Percentiles rank a stretch among this genome's conserved stretches.
Conservation (phyloP, 2,888 invertebrate species). For the Agapostemon virescens region DNA sequence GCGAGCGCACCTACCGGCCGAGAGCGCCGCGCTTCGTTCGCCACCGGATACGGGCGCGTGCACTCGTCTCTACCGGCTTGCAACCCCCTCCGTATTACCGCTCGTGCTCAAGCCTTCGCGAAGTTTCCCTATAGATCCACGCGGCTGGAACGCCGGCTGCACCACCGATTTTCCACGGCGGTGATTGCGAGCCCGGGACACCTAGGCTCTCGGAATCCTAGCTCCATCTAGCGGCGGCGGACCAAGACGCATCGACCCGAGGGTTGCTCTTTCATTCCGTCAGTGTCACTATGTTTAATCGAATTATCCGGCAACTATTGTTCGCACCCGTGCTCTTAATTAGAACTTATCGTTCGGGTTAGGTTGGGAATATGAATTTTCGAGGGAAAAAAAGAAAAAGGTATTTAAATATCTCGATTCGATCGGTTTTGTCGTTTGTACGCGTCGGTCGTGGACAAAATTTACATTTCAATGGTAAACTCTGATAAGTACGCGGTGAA, state of each 20-base stretch:
- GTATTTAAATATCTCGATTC: too few relatives aligned
- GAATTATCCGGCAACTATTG: conserved; percentile 22
- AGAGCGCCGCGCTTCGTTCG: conserved; percentile 63
- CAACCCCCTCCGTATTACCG: conserved; percentile 64
- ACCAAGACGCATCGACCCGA: conserved; percentile 12
- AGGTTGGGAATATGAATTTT: background rate
- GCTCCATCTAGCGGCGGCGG: conserved; percentile 52
- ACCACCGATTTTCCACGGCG: conserved; percentile 60
- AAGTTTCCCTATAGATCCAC: conserved; percentile 58
- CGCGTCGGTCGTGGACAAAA: background rate
- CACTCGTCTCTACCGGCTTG: conserved; percentile 59
- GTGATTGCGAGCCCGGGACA: conserved; percentile 36
- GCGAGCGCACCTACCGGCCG: conserved; percentile 69
- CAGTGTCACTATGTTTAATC: conserved; percentile 26
- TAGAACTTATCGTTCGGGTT: too few relatives aligned
- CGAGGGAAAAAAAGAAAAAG: too few relatives aligned
- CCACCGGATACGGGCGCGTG: conserved; percentile 53
- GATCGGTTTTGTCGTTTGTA: background rate
- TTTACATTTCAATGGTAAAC: background rate
- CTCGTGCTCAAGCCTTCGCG: conserved; percentile 64
- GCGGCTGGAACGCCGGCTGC: conserved; percentile 38
- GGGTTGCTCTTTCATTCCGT: conserved; percentile 33
- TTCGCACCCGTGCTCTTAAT: background rate
- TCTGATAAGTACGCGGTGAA: background rate
- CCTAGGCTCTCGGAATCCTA: conserved; percentile 30